Evolutionary conservation across 2,113 vertebrate genomes (phyloP), one percentile per base, ranked within the genome.

Genomic region (Daphoenositta chrysoptera): DNA sequence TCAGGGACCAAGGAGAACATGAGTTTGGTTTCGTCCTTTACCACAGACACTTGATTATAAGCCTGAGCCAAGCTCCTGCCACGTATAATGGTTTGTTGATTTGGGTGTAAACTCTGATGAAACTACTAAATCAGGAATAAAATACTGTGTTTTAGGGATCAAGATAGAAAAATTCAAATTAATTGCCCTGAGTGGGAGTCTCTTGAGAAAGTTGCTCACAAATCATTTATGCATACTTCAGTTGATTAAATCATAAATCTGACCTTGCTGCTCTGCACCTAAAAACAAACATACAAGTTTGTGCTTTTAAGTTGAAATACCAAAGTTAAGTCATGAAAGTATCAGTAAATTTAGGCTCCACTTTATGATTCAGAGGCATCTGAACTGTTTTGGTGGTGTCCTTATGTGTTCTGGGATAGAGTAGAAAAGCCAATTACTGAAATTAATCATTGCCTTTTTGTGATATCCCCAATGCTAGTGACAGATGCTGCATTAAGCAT

Each of bases 11-110:
- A 45, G 44, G 51, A 48, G 13, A 78, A 4, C 2, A 6, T 7
- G 33, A 24, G 11, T 64, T 75, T 1, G 0, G 10, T 40, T 70
- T 61, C 4, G 0, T 73, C 6, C 3, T 57, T 79, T 44, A 22
- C 27, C 30, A 15, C 23, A 76, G 39, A 6, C 8, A 9, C 47
- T 51, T 63, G 11, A 9, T 31, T n/a, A 45, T 35, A 61, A 89
- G 11, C 10, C 56, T 57, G 20, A 91, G n/a, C 15, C 37, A 30
- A 58, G 11, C 27, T 78, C 6, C 22, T 42, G 26, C 23, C 19
- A 6, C 31, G 53, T 4, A 8, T 65, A 16, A 28, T 12, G 14
- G 17, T 53, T 69, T 72, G n/a, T 58, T 57, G 11, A 45, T 75
- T 84, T 90, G 56, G 7, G 7, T 66, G 33, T 84, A 42, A 93